phyloP scores from a whole-genome alignment of 2,113 vertebrate species.

The Scartelaos histophorus region DNA sequence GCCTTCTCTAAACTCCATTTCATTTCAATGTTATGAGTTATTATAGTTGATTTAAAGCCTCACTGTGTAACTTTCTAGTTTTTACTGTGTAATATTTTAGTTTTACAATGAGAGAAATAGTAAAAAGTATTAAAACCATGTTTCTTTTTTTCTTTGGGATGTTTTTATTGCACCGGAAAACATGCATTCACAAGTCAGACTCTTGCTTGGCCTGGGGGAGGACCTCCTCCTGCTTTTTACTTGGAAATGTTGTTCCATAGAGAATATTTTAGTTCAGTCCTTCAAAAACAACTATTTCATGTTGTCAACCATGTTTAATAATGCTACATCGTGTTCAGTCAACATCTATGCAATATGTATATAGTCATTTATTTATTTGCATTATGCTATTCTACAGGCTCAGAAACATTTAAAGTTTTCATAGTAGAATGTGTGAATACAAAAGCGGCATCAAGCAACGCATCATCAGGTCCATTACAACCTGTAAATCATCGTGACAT shows the following conservation, averaged over 20 bases:
- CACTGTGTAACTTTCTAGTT: no score
- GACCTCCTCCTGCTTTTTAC: no score
- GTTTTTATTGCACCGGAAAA: no score
- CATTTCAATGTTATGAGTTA: background rate
- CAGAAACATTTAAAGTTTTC: background rate
- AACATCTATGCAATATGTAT: background rate
- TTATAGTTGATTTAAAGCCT: background rate
- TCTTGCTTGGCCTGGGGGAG: no score
- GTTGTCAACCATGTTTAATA: background rate
- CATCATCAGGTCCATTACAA: background rate
- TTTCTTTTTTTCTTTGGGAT: no score
- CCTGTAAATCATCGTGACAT: background rate
- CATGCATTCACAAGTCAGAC: no score
- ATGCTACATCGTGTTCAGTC: background rate
- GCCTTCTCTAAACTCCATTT: background rate
- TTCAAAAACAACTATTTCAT: background rate
- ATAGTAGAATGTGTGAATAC: background rate
- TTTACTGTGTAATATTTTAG: no score
- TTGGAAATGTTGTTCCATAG: no score
- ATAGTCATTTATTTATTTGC: background rate
- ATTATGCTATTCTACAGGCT: background rate
- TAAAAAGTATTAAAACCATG: no score
- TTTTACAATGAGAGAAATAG: no score
- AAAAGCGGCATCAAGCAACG: background rate
- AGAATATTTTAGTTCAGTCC: background rate